phyloP scores from a whole-genome alignment of 1,140 invertebrate species.

The Hirudo medicinalis region DNA sequence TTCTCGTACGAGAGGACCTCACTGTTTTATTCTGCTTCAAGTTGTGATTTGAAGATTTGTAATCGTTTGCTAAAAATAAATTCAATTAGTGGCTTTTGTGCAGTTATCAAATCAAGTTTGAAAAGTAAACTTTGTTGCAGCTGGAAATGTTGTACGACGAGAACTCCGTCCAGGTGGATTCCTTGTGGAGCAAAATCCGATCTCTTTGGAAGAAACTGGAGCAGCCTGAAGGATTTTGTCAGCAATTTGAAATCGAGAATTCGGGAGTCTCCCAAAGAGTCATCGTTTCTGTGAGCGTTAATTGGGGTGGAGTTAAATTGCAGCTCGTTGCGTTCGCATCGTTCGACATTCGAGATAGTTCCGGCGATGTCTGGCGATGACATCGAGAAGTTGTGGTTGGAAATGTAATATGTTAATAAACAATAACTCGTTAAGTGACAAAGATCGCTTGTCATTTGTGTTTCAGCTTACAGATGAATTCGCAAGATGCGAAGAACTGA shows the following conservation, averaged over 20 bases:
- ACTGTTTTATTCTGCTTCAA: too few species aligned
- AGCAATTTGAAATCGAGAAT: constrained; percentile 44
- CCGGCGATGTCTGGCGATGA: too few species aligned
- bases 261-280: constrained; percentile 34
- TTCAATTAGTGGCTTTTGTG: too few species aligned
- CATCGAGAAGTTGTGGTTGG: too few species aligned
- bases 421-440: neutral
- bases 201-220: constrained; percentile 52
- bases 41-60: too few species aligned
- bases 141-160: constrained; percentile 28
- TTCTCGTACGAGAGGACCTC: too few species aligned
- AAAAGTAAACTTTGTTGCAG: constrained; percentile 23
- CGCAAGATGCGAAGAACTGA: constrained; percentile 49
- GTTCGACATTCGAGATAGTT: too few species aligned
- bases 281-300: constrained; percentile 5
- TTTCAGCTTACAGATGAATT: constrained; percentile 47
- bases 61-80: too few species aligned
- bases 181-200: constrained; percentile 44
- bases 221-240: constrained; percentile 43
- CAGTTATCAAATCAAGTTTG: too few species aligned
- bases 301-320: too few species aligned
- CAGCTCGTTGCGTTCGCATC: too few species aligned
- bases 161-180: constrained; percentile 24
- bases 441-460: constrained; percentile 26
- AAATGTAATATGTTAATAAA: neutral